Evolutionary conservation across 2,113 vertebrate genomes (phyloP), one percentile per base, ranked within the genome.

Genomic region (Bos javanicus): DNA sequence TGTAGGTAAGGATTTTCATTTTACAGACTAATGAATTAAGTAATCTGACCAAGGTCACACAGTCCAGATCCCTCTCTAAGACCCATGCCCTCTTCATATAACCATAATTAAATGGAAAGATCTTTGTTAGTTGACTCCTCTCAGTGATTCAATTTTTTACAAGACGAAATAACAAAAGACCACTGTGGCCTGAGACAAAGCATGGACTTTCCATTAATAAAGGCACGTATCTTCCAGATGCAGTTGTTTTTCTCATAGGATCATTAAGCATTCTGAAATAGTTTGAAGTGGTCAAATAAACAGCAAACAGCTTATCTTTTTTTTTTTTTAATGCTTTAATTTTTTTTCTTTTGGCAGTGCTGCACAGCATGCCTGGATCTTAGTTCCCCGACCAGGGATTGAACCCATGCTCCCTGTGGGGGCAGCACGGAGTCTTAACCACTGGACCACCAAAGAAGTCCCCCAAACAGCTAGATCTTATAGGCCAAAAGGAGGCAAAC

Each of bases 401-500:
- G 78, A 52, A 81, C 30, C 78, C 48, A 21, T n/a, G 17, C 16
- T 9, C 78, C 1, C 3, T 81, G 17, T 30, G 21, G 78, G 48
- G 78, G 48, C 48, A 81, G 78, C 30, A 12, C 0, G 0, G 28
- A 52, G 78, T 50, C 78, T 81, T 81, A 81, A 81, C 78, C 17
- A 21, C 9, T 81, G 78, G 17, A 81, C 30, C 30, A 33, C 30
- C 78, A n/a, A 50, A 30, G 30, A 81, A 81, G 46, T 81, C 16
- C 30, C 76, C 78, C 0, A 33, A 57, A 90, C 19, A 59, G 7
- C 1, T 48, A 33, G 23, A 74, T 52, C 43, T 60, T 48, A 86
- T 11, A 95, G 33, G 46, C 59, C 97, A 76, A 95, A 98, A 95
- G 26, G 54, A 95, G 26, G 46, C 74, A 78, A 97, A 97, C 17